These are phyloP conservation scores for Cyrtodaria siliqua DNA, from an alignment of 2,888 invertebrate species.

Conservation along the genomic window DNA sequence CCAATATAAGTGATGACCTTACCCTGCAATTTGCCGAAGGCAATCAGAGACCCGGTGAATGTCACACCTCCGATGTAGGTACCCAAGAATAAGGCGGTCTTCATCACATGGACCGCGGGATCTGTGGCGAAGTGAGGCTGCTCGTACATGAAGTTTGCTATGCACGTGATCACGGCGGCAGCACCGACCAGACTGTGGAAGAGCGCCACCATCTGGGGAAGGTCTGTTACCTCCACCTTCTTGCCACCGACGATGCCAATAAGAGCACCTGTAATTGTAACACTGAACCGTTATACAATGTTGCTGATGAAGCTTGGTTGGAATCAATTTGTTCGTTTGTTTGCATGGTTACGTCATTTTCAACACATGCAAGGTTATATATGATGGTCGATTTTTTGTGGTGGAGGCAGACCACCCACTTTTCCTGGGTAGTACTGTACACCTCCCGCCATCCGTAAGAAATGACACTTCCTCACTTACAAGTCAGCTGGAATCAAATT, in stretches of 20 bases:
- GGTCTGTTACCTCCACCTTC: slow-evolving; percentile 91
- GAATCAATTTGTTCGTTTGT: too few relatives aligned
- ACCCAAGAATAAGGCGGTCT: slow-evolving; percentile 94
- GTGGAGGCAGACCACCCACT: too few relatives aligned
- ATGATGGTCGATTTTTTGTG: too few relatives aligned
- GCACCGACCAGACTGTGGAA: slow-evolving; percentile 94
- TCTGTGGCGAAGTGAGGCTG: slow-evolving; percentile 93
- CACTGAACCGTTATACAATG: too few relatives aligned
- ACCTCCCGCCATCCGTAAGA: too few relatives aligned
- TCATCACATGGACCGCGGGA: slow-evolving; percentile 91
- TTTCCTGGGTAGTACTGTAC: too few relatives aligned
- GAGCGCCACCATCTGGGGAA: slow-evolving; percentile 95
- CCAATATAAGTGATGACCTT: slow-evolving; percentile 21
- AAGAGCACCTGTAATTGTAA: slow-evolving; percentile 90
- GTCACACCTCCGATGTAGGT: slow-evolving; percentile 96
- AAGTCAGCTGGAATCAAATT: too few relatives aligned
- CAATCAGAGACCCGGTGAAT: slow-evolving; percentile 95
- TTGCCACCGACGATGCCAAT: slow-evolving; percentile 93
- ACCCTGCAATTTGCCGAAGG: slow-evolving; percentile 95
- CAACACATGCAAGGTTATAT: too few relatives aligned
- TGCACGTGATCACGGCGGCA: slow-evolving; percentile 94
- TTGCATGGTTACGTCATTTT: too few relatives aligned
- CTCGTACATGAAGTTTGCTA: slow-evolving; percentile 94
- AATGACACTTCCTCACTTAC: too few relatives aligned
- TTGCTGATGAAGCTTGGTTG: too few relatives aligned